Evolutionary conservation across 2,888 invertebrate species (phyloP), one percentile per base, ranked within the genome.

Genomic region (Sericinus montela): DNA sequence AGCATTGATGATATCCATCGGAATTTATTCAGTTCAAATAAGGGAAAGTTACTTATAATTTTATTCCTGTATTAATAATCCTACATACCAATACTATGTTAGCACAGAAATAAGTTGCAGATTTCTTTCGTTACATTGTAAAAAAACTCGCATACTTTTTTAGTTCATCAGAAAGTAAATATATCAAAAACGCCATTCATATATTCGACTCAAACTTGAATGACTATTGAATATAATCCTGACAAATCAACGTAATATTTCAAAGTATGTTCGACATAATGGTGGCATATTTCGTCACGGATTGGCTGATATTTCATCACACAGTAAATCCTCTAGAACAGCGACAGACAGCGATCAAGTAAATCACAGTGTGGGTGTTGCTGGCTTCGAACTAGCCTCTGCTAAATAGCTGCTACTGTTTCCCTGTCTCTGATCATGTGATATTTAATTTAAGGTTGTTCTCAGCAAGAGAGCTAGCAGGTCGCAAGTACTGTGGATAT

Each of bases 391-490:
- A 67, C 72, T 67, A 68, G 67, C 67, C 69, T 53, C 69, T 59
- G 76, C 76, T 77, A 73, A 78, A 77, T 80, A 80, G 79, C 83
- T 70, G 87, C 87, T 87, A 87, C 87, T 83, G 87, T 86, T 86
- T 84, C 79, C 85, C 73, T 81, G 79, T 76, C 75, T 67, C 75
- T 74, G 85, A 85, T 84, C 85, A 82, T 82, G 83, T 80, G 84
- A 85, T 85, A 84, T 75, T 76, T 83, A 85, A 85, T 84, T 84
- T 86, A 85, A 78, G 78, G 72, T 68, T 67, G 70, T 75, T 72
- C 66, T 69, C 65, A 69, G 71, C 68, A 49, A 51, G 53, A 56
- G 35, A 49, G 51, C 53, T 45, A 53, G 57, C 56, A 29, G 30
- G 40, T 50, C 28, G 40, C 55, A 45, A 41, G 53, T 53, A 53